Evolutionary conservation across 2,888 invertebrate genomes (phyloP).

Genomic region (Patella caerulea): DNA sequence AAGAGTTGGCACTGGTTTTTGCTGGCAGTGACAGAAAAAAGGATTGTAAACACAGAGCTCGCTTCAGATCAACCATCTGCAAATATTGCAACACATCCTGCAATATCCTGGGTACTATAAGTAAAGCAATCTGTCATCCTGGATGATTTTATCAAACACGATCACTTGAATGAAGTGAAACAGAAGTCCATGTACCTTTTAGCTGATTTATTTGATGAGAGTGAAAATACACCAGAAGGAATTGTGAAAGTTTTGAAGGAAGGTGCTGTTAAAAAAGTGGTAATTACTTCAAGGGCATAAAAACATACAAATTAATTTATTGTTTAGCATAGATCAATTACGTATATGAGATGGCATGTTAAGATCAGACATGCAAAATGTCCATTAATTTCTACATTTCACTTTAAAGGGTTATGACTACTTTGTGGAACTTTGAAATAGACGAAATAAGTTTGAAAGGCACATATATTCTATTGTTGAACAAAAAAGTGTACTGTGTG

Average conservation of each 20-base stretch:
- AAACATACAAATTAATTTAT: background rate
- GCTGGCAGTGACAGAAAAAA: background rate
- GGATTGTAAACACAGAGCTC: background rate
- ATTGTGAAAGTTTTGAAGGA: background rate
- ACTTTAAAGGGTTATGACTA: no score
- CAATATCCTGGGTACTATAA: background rate
- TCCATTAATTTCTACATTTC: no score
- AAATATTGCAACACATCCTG: background rate
- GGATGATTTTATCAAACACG: background rate
- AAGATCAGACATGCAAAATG: no score
- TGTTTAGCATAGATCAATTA: no score
- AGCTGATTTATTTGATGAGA: background rate
- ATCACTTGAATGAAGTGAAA: conserved; percentile 3
- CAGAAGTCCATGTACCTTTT: background rate
- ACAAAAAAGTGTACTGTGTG: no score
- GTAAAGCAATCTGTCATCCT: background rate
- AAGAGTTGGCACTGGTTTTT: conserved; percentile 11
- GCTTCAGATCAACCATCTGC: background rate
- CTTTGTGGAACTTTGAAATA: background rate
- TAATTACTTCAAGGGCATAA: background rate
- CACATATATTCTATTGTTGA: no score
- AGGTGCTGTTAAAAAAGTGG: conserved; percentile 4
- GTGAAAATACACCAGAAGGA: conserved; percentile 4
- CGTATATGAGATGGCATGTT: no score
- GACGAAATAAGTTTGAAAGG: no score